Percentiles rank a stretch among this genome's conserved stretches.
These are phyloP conservation scores for Limenitis camilla DNA, from an alignment of 2,888 invertebrate species.

Conservation along the genomic window DNA sequence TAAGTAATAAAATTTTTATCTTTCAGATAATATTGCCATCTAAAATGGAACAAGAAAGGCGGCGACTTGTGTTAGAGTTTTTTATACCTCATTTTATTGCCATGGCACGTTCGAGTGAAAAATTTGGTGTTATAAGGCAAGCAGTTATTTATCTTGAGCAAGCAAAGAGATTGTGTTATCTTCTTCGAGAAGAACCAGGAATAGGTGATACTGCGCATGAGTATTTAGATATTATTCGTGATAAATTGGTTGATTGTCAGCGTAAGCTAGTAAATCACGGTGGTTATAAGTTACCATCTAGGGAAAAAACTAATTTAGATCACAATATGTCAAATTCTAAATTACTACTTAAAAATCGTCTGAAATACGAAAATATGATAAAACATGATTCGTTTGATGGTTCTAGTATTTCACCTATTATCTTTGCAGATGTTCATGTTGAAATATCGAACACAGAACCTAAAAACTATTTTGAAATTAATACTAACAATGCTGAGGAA, in stretches of 20 bases:
- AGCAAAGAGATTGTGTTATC: constrained; percentile 77
- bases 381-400: constrained; percentile 51
- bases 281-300: constrained; percentile 54
- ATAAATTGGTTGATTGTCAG: constrained; percentile 65
- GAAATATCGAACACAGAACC: constrained; percentile 36
- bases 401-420: constrained; percentile 43
- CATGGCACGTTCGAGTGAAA: constrained; percentile 79
- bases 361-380: constrained; percentile 48
- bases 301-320: constrained; percentile 46
- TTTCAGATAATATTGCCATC: constrained; percentile 53
- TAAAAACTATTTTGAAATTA: constrained; percentile 37
- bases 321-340: constrained; percentile 31
- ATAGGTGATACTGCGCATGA: constrained; percentile 71
- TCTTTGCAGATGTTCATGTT: constrained; percentile 57
- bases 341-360: constrained; percentile 42
- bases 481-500: constrained; percentile 40
- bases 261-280: constrained; percentile 55
- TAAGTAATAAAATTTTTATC: no score
- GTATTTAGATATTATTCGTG: constrained; percentile 71
- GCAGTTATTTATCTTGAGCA: constrained; percentile 82
- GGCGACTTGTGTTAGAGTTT: constrained; percentile 78
- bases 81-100: constrained; percentile 82
- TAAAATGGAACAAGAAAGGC: constrained; percentile 74
- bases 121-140: constrained; percentile 75
- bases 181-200: constrained; percentile 75